A percentile compares a stretch with the other conserved stretches of the same genome.
phyloP scores from a whole-genome alignment of 35 echinoderm and acorn worm genomes.

The Antedon bifida region DNA sequence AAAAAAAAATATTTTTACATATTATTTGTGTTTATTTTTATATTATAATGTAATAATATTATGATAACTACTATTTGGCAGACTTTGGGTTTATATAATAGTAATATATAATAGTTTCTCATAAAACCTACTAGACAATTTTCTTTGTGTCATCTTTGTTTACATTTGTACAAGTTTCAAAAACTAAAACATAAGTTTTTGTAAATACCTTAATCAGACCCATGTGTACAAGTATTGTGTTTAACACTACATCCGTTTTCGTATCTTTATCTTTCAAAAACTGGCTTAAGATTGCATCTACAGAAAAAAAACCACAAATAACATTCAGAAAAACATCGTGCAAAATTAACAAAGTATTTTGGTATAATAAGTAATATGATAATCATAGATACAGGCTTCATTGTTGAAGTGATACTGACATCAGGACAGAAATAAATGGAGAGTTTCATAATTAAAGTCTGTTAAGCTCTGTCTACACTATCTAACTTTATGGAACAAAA shows the following conservation, averaged over 20 bases:
- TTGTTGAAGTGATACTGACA: no score
- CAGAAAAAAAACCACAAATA: background rate
- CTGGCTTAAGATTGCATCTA: conserved; percentile 29
- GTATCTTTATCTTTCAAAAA: conserved; percentile 9
- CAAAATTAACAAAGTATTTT: background rate
- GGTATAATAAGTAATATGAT: background rate
- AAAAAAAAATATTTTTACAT: background rate
- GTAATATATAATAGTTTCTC: no score
- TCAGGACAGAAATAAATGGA: no score
- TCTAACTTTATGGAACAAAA: no score
- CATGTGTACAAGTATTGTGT: conserved; percentile 29
- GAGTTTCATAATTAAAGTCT: no score
- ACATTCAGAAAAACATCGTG: background rate
- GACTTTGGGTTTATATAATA: background rate
- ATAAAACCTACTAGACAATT: no score
- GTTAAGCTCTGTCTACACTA: no score
- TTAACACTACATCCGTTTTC: conserved; percentile 5
- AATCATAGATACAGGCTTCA: no score
- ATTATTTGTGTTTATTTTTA: background rate
- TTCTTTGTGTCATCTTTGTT: no score
- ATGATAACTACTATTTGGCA: background rate
- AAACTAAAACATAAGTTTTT: no score
- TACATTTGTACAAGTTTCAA: no score
- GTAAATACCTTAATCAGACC: conserved; percentile 44
- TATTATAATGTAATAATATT: background rate